Base-by-base conservation (phyloP, 2,797 vertebrate genomes). In the Brachyalestes nurse region DNA sequence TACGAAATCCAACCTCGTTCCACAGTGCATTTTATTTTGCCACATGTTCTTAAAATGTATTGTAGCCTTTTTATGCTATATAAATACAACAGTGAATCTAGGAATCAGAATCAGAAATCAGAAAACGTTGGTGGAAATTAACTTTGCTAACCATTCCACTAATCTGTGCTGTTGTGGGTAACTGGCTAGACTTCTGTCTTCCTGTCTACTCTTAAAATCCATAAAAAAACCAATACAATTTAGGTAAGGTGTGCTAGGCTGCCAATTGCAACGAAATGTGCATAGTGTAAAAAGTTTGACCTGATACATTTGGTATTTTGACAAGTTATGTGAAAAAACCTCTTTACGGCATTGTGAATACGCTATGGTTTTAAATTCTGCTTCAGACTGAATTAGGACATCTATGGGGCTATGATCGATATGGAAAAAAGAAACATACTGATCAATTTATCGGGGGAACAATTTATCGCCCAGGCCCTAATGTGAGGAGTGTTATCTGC, bases 401-500 rank as follows among this genome's bases (percentile, higher is more conserved):
- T 25, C 19, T 3, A 12, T 28, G 14, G 3, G 60, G 1, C 5
- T 34, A 17, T 62, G 4, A n/a, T 21, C n/a, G n/a, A 57, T n/a
- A 57, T 21, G n/a, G 19, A 13, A 51, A 51, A 16, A 51, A 51
- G 10, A 34, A 34, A 34, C 34, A 34, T 34, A 34, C 34, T 34
- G 42, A 45, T 45, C 19, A 40, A 67, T 67, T n/a, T 21, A 42
- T 67, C 38, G 65, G n/a, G n/a, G n/a, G n/a, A n/a, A n/a, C 19
- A 40, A 67, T 67, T n/a, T 21, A 42, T 67, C 38, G 65, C 65
- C 65, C 65, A 67, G 65, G 13, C 65, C 65, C 65, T 67, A 21
- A 28, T 0, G 45, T 2, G 76, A 21, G 83, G 21, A 72, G 72
- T 90, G 93, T 97, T 97, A 99, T 96, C 97, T 96, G 95, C 96